Evolutionary conservation across 2,888 invertebrate species (phyloP), one percentile per base, ranked within the genome.

Genomic region (Parnassius smintheus): DNA sequence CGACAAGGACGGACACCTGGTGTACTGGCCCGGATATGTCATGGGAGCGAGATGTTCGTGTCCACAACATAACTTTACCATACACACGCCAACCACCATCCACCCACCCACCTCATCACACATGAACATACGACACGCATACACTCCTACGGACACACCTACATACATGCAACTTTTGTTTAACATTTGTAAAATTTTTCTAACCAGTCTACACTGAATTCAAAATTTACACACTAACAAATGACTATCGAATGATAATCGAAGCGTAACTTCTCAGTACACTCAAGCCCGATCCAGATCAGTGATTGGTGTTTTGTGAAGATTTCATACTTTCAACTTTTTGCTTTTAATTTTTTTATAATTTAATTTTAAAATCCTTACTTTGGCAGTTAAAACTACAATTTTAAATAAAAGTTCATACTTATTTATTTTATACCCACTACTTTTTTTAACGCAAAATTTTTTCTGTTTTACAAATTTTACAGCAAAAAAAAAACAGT

Each of bases 1-100:
- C 94, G 99, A 99, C 94, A 97, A 97, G 94, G 99, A 99, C 93
- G 99, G 99, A 93, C 99, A 99, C 94, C 98, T 99, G 94, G 96
- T 99, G 93, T 99, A 99, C 96, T 96, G 96, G 94, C 95, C 96
- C 93, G 99, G 99, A 94, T 99, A 99, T 95, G 95, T 98, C 94
- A 97, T 99, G 93, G 97, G 98, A 95, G 97, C 97, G 95, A 96
- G 98, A 98, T 99, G 99, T 97, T 97, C 97, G 97, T 97, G 96
- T 96, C 95, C 95, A 95, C 94, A 92, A 79, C 85, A 86, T 86
- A 86, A 83, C 86, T 87, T 85, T 80, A 85, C 49, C 13, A 49
- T 9, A 18, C 49, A 49, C 49, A n/a, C 49, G 9, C 49, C 11
- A n/a, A 2, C 12, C 10, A 46, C 46, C 10, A 7, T 77, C 4